These are phyloP conservation scores for Cardiocondyla obscurior DNA, from an alignment of 1,140 invertebrate genomes.

Conservation along the genomic window DNA sequence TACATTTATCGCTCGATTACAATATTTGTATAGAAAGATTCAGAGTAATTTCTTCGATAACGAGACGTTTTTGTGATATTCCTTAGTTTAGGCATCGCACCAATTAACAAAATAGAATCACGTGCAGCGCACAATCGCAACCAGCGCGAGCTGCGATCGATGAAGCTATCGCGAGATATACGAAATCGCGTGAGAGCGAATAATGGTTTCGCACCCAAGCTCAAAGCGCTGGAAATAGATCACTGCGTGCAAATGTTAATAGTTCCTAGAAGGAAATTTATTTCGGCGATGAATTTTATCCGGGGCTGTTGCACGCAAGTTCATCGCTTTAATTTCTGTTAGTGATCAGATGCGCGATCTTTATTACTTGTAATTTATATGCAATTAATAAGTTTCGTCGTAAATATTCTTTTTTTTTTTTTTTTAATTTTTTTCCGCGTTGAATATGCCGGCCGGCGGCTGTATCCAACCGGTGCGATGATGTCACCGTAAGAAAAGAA, in stretches of 20 bases:
- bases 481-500: conserved; percentile 63
- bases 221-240: conserved; percentile 23
- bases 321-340: neutral
- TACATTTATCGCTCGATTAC: conserved; percentile 12
- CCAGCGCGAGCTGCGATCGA: neutral
- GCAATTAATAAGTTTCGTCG: neutral
- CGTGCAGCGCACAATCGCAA: neutral
- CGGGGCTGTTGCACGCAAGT: conserved; percentile 3
- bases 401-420: neutral
- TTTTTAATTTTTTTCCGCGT: neutral
- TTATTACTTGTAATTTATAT: neutral
- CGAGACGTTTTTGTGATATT: neutral
- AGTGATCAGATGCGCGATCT: neutral
- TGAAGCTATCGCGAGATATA: neutral
- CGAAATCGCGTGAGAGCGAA: neutral
- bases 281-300: conserved; percentile 3
- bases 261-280: neutral
- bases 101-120: neutral
- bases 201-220: neutral
- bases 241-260: conserved; percentile 23
- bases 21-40: neutral
- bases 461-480: conserved; percentile 10
- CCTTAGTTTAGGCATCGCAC: neutral
- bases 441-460: neutral
- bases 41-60: conserved; percentile 1